Evolutionary conservation across 2,113 vertebrate species (phyloP).

Genomic region (Zapus hudsonius): DNA sequence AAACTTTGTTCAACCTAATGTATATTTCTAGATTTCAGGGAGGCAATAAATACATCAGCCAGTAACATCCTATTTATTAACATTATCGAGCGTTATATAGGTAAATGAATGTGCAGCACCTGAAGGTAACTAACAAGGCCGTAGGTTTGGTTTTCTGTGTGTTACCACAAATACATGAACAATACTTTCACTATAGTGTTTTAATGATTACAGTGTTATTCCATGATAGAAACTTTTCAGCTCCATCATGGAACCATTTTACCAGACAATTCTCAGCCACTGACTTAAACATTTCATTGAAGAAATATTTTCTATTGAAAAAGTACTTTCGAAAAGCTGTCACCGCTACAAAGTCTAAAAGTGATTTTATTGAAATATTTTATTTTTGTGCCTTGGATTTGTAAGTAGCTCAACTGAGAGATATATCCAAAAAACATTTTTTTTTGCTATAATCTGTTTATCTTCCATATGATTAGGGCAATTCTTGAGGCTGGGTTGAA

Average conservation of each 20-base stretch:
- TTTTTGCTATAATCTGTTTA: background rate
- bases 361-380: background rate
- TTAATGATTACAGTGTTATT: background rate
- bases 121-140: background rate
- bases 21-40: fast-evolving
- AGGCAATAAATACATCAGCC: background rate
- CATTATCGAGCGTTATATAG: background rate
- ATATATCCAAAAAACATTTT: background rate
- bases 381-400: background rate
- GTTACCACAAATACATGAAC: background rate
- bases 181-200: background rate
- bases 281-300: background rate
- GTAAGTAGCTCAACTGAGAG: background rate
- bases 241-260: background rate
- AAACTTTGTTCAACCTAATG: background rate
- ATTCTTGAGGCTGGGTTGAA: background rate
- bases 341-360: background rate
- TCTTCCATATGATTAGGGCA: background rate
- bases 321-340: fast-evolving
- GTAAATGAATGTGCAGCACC: background rate
- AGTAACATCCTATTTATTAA: background rate
- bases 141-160: background rate
- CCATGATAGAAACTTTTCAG: background rate
- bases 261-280: background rate
- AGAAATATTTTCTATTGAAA: background rate